Evolutionary conservation across 2,113 vertebrate genomes (phyloP), one percentile per base, ranked within the genome.

Genomic region (Actenoides hombroni): DNA sequence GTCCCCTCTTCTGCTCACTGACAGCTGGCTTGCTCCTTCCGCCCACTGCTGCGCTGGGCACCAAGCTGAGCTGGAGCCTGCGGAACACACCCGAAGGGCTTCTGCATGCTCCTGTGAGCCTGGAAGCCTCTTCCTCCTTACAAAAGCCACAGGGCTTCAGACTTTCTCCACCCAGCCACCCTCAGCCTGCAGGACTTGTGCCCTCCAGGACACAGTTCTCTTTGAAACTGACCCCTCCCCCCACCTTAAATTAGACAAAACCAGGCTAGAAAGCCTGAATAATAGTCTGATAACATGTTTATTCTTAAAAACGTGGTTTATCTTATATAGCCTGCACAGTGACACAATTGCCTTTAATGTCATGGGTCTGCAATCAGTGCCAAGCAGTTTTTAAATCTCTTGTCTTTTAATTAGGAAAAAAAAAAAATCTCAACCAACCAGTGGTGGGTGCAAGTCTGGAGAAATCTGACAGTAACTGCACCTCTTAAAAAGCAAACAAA

Each of bases 11-110:
- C 31, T 61, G 28, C 10, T 48, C 23, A 37, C 29, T 5, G 11
- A 25, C 1, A n/a, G 37, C 46, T 40, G 39, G 33, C 35, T 56
- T 0, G 6, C 33, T 57, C 25, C 13, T 42, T 20, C 42, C 31
- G 53, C 48, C 71, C 61, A 6, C 28, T 14, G 70, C 49, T 48
- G 37, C 5, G 2, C 23, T 9, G 35, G 53, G 26, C 0, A 0
- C 7, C 1, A 0, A 1, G 20, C 20, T 25, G 67, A 35, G n/a
- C 31, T 64, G 67, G 35, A 85, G 77, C 24, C 39, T 26, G 35
- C 25, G 26, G 20, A 71, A 69, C 18, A 83, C 69, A 71, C 33
- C 8, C 1, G 0, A 44, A 85, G 39, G 39, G 20, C 6, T 24
- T 53, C 16, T 33, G 31, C 4, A 12, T 1, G 4, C 46, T 61